These are phyloP conservation scores for Ennomos quercinarius DNA, from an alignment of 2,888 invertebrate genomes.

Conservation along the genomic window DNA sequence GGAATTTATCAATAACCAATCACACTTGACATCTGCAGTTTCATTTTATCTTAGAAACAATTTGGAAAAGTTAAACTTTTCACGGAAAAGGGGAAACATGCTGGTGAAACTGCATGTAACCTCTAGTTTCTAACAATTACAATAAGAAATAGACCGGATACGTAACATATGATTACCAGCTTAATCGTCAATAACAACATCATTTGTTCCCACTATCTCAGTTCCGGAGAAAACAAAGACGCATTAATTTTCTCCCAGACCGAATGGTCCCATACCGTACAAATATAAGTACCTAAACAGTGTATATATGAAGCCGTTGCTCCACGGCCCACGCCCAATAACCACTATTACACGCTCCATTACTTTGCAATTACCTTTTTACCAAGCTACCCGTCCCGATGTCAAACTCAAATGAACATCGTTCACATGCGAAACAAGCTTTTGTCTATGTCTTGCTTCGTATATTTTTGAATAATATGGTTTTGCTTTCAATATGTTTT, in stretches of 20 bases:
- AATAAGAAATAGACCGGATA: not conserved
- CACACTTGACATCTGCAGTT: no score
- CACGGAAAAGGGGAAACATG: no score
- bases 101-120: no score
- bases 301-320: constrained; percentile 19
- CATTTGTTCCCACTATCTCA: constrained; percentile 16
- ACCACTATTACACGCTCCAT: constrained; percentile 74
- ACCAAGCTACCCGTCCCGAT: constrained; percentile 55
- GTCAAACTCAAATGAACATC: constrained; percentile 48
- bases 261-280: constrained; percentile 24
- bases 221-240: constrained; percentile 48
- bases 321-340: constrained; percentile 66
- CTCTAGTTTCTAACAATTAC: not conserved
- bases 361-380: constrained; percentile 69
- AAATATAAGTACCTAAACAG: constrained; percentile 39
- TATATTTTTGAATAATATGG: no score
- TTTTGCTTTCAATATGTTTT: no score
- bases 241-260: constrained; percentile 39
- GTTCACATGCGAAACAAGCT: constrained; percentile 27
- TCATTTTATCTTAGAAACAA: no score
- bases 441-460: not conserved
- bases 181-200: constrained; percentile 1
- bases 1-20: no score
- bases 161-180: not conserved
- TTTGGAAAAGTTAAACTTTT: no score